Base-by-base conservation (phyloP, 2,888 invertebrate species). In the Harpalus rubripes region DNA sequence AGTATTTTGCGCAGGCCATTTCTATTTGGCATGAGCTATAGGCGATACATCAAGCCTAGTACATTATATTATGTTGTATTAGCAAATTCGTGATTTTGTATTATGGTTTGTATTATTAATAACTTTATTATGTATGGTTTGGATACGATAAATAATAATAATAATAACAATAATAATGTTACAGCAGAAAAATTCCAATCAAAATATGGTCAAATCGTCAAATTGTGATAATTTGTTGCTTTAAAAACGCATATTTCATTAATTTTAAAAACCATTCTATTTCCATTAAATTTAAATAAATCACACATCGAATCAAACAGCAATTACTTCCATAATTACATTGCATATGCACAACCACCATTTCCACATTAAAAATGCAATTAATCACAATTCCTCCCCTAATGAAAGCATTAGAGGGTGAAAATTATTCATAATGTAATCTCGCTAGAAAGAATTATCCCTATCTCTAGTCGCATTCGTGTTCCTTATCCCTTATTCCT, bases 361-460 rank as follows among this genome's bases (percentile, higher is more conserved):
- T 56, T 15, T 16, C 8, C 16, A 0, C 16, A 61, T 61, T 61
- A 61, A 61, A 61, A 61, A 61, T 61, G 16, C 59, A 61, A 61
- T 61, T 61, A 61, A 61, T 61, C 18, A 61, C 59, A 18, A 61
- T 61, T 15, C 18, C 59, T n/a, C 59, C 59, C 8, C 3, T 16
- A 16, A 32, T 32, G 15, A 6, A 56, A 8, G 59, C 59, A 61
- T 15, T 8, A n/a, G 18, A 16, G 59, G 16, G 16, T 61, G 59
- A 68, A 68, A 68, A 68, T 68, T 68, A 68, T 39, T 68, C 32
- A 68, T 68, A 68, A 41, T 68, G 22, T 68, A 68, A 61, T 61
- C 59, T 16, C 59, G 8, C 41, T 26, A 2, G 15, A 32, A 41
- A 68, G 26, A 26, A 26, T 63, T 10, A 63, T 26, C 63, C 26